Conservation (phyloP, 2,797 vertebrate species). For the Salmo trutta region DNA sequence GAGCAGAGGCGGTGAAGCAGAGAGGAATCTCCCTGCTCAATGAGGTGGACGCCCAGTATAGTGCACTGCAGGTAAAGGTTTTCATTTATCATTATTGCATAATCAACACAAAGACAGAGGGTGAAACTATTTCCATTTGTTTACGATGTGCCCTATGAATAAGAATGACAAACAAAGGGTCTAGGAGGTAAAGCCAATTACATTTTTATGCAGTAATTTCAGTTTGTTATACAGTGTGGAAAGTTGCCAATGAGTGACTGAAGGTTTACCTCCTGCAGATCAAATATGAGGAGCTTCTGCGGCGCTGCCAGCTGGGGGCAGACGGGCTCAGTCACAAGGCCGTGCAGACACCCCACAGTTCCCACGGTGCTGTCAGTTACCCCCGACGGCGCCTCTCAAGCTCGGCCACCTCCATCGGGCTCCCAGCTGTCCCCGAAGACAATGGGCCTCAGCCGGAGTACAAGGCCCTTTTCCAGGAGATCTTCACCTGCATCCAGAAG, state of each 20-base stretch:
- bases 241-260: neutral
- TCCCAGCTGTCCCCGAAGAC: constrained; percentile 45
- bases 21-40: constrained; percentile 93
- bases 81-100: neutral
- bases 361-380: constrained; percentile 16
- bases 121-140: no score
- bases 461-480: constrained; percentile 94
- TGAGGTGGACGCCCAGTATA: constrained; percentile 96
- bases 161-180: no score
- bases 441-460: constrained; percentile 84
- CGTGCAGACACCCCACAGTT: constrained; percentile 75
- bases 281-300: constrained; percentile 92
- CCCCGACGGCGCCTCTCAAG: constrained; percentile 38
- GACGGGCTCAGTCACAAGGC: constrained; percentile 84
- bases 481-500: constrained; percentile 94
- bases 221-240: no score
- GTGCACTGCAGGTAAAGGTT: constrained; percentile 80
- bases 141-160: no score
- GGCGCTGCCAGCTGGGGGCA: constrained; percentile 78
- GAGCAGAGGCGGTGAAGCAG: constrained; percentile 82
- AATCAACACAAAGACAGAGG: neutral
- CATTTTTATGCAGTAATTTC: no score
- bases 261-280: constrained; percentile 57
- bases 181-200: no score
- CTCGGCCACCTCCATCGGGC: constrained; percentile 9